These are phyloP conservation scores for Naso thynnoides DNA, from an alignment of 2,797 vertebrate species.

Conservation along the genomic window DNA sequence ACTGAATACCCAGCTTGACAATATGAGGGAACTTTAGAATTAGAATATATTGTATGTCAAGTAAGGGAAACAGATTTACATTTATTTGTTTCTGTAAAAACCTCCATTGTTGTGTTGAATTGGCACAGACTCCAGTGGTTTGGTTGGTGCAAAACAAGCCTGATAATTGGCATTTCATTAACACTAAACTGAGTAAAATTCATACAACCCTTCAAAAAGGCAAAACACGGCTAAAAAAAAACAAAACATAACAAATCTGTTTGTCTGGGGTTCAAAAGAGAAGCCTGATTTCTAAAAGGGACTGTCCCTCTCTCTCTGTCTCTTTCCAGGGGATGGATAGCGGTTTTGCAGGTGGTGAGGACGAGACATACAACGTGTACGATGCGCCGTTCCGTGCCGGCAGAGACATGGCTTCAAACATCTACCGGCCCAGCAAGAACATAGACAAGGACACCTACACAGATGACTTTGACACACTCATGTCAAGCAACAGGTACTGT, in stretches of 20 bases:
- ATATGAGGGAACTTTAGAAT: background rate
- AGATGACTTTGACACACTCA: slow-evolving; percentile 93
- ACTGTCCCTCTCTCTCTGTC: background rate
- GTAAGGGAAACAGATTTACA: background rate
- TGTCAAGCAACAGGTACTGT: slow-evolving; percentile 90
- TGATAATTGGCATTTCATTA: background rate
- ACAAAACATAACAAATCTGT: background rate
- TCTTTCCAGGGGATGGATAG: slow-evolving; percentile 93
- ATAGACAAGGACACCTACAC: slow-evolving; percentile 92
- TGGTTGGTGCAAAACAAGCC: background rate
- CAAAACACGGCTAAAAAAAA: too few species aligned
- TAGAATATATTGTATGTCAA: background rate
- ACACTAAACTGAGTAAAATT: background rate
- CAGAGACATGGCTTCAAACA: slow-evolving; percentile 95
- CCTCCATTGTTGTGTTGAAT: background rate
- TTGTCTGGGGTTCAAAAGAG: background rate
- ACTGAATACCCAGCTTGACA: background rate
- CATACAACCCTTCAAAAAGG: too few species aligned
- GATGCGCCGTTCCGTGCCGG: slow-evolving; percentile 93
- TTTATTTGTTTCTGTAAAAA: too few species aligned
- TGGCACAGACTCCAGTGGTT: background rate
- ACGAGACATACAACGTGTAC: slow-evolving; percentile 95
- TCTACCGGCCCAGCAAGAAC: slow-evolving; percentile 96
- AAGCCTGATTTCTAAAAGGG: background rate
- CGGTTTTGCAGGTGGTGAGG: slow-evolving; percentile 95